Evolutionary conservation across 1,140 invertebrate genomes (phyloP).

Genomic region (Listronotus oregonensis): DNA sequence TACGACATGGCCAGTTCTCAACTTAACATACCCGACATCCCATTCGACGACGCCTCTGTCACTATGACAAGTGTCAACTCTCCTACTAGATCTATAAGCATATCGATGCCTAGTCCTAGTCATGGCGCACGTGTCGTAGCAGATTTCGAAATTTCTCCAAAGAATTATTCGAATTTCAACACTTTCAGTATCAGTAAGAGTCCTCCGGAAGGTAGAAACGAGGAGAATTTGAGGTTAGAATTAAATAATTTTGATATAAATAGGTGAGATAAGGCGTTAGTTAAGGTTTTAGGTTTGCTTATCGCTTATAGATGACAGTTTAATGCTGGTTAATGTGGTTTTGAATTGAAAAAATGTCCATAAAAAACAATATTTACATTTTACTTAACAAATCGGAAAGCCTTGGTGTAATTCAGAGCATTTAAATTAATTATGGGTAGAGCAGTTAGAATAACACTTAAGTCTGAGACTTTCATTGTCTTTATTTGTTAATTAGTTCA

Average conservation of each 20-base stretch:
- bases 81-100: slow-evolving; percentile 19
- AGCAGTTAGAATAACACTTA: too few species aligned
- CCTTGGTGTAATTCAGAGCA: too few species aligned
- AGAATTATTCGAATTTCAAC: slow-evolving; percentile 35
- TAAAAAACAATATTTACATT: too few species aligned
- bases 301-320: slow-evolving; percentile 15
- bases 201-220: slow-evolving; percentile 36
- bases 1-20: slow-evolving; percentile 45
- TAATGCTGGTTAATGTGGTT: neutral
- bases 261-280: slow-evolving; percentile 39
- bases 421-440: too few species aligned
- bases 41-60: slow-evolving; percentile 37
- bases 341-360: too few species aligned
- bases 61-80: slow-evolving; percentile 3
- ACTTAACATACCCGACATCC: slow-evolving; percentile 45
- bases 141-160: neutral
- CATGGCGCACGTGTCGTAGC: neutral
- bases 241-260: slow-evolving; percentile 43
- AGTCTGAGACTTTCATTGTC: too few species aligned
- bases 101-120: slow-evolving; percentile 3
- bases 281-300: neutral
- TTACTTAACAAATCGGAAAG: too few species aligned
- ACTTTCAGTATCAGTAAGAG: slow-evolving; percentile 40
- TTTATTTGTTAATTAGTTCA: too few species aligned
- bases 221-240: slow-evolving; percentile 38